Evolutionary conservation across 2,797 vertebrate species (phyloP).

Genomic region (Gambusia yucatana): DNA sequence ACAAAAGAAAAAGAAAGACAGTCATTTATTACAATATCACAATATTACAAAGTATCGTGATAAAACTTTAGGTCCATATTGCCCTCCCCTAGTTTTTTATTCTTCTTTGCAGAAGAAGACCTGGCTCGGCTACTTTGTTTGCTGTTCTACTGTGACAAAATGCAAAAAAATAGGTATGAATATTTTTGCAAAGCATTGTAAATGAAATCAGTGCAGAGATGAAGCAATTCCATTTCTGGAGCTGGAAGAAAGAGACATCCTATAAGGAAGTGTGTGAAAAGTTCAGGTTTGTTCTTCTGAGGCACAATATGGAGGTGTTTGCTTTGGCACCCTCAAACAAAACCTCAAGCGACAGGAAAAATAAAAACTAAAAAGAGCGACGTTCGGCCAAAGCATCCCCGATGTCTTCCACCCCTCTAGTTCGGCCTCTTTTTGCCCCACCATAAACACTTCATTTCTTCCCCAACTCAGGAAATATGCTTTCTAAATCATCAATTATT

Average conservation of each 20-base stretch:
- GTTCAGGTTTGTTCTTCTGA: conserved; percentile 41
- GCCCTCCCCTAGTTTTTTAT: background rate
- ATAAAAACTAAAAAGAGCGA: conserved; percentile 19
- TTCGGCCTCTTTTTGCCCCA: conserved; percentile 31
- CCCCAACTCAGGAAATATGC: conserved; percentile 51
- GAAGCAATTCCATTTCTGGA: conserved; percentile 28
- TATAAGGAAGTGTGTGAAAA: conserved; percentile 63
- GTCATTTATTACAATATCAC: no score
- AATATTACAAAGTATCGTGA: no score
- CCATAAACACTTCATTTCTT: conserved; percentile 54
- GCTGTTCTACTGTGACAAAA: background rate
- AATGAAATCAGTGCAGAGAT: conserved; percentile 23
- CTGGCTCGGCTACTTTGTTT: background rate
- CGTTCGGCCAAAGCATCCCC: conserved; percentile 53
- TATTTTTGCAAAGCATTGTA: conserved; percentile 3
- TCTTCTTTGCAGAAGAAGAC: background rate
- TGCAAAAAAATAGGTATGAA: background rate
- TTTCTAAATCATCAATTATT: conserved; percentile 60
- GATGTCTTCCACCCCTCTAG: conserved; percentile 21
- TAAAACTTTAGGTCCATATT: no score
- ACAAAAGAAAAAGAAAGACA: no score
- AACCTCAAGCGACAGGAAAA: conserved; percentile 35
- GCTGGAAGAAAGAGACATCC: conserved; percentile 27
- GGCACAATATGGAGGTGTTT: conserved; percentile 67
- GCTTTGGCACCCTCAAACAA: conserved; percentile 56